Evolutionary conservation across 2,113 vertebrate species (phyloP), one percentile per base, ranked within the genome.

Genomic region (Salminus brasiliensis): DNA sequence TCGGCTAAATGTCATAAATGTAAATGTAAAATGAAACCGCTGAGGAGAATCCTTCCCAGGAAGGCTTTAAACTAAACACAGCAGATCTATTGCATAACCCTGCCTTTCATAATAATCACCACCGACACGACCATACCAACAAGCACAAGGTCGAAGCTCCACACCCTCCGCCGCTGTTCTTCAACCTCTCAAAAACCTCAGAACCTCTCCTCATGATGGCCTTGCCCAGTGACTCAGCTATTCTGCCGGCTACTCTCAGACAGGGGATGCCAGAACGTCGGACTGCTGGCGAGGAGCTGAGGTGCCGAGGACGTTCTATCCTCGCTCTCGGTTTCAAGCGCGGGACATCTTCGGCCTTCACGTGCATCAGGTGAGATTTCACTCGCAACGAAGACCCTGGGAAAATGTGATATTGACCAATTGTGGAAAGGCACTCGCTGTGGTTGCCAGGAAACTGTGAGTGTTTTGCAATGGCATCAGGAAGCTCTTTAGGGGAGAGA

Each of bases 401-500:
- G 41, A 43, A 71, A 71, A 72, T 41, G 0, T 23, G 47, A 25
- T 47, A 30, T 18, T 23, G 41, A 45, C 36, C 30, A 72, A 11
- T 45, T 43, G 47, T 21, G 32, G 18, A 34, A 70, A 60, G 29
- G 21, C 30, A 1, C 27, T 36, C 0, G 43, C 12, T 4, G 12
- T 41, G 32, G 81, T 83, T 79, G 66, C 81, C 45, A 43, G 55
- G 72, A 55, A 39, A 83, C 63, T 0, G 53, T 36, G 72, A 47
- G 79, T 76, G 55, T 75, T 70, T 81, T 21, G n/a, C 27, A 1
- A 21, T 11, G 29, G 34, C 30, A 25, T 21, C n/a, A 25, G 67
- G 76, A 59, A 69, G 67, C 70, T 52, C 32, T 57, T 45, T 72
- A 55, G 2, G 29, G 29, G 53, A 49, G 41, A 27, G 41, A 52